These are phyloP conservation scores for Dicranocentrus wangi DNA, from an alignment of 2,888 invertebrate species.

Conservation along the genomic window DNA sequence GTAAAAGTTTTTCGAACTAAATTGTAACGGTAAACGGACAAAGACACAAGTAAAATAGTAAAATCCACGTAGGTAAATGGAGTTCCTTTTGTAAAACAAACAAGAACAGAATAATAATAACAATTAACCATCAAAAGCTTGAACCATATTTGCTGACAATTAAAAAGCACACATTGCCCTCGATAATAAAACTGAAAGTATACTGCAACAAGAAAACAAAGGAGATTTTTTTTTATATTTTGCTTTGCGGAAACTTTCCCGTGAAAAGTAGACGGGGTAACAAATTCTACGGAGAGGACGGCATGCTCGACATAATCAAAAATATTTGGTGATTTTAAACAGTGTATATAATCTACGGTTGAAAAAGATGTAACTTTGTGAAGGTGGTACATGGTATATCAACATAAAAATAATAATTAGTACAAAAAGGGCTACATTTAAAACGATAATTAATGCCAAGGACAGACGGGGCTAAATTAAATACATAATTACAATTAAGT, in stretches of 20 bases:
- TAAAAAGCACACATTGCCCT: conserved; percentile 29
- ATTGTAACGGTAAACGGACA: conserved; percentile 35
- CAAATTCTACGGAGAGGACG: background rate
- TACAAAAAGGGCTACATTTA: background rate
- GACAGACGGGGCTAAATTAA: conserved; percentile 15
- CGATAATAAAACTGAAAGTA: conserved; percentile 16
- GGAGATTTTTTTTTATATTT: background rate
- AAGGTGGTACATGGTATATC: no score
- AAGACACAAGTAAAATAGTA: conserved; percentile 25
- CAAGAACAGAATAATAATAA: conserved; percentile 23
- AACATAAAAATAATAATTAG: background rate
- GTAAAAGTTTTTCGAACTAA: background rate
- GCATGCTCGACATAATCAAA: background rate
- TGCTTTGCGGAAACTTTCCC: background rate
- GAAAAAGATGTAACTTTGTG: no score
- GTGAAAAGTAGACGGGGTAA: background rate
- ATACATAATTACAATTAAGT: conserved; percentile 1
- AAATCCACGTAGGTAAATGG: no score
- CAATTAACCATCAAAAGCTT: conserved; percentile 38
- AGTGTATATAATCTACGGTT: no score
- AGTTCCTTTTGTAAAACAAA: no score
- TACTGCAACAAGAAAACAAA: conserved; percentile 10
- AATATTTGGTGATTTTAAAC: background rate
- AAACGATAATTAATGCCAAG: conserved; percentile 13
- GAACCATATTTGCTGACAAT: conserved; percentile 32